phyloP scores from a whole-genome alignment of 2,797 vertebrate genomes.

The Molothrus aeneus region DNA sequence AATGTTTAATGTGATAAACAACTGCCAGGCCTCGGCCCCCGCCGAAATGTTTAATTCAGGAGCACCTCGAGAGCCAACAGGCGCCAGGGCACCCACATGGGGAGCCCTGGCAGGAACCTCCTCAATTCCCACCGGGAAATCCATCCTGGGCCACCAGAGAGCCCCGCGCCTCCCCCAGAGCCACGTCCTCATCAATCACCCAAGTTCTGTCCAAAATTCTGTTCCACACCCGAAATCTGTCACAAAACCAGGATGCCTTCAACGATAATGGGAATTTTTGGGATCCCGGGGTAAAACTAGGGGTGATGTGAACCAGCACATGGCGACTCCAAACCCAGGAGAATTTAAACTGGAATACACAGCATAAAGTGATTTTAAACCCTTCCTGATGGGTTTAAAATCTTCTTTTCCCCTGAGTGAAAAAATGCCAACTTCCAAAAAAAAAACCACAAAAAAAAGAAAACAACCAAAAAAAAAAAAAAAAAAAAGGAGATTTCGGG shows the following conservation, averaged over 20 bases:
- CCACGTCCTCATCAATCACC: not conserved
- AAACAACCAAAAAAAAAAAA: not conserved
- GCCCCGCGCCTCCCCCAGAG: not conserved
- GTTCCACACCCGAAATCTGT: accelerated
- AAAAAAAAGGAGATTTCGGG: not conserved
- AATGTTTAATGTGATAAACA: constrained; percentile 21
- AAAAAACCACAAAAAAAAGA: not conserved
- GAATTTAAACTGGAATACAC: accelerated
- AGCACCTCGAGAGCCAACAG: not conserved
- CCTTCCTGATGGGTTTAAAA: not conserved
- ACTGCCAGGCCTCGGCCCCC: not conserved
- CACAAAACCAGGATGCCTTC: accelerated
- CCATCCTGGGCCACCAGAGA: accelerated
- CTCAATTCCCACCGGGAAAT: accelerated
- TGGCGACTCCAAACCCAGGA: accelerated
- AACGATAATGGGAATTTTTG: accelerated
- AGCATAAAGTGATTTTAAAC: not conserved
- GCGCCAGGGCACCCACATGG: not conserved
- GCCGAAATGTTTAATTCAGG: not conserved
- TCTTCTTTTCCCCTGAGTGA: not conserved
- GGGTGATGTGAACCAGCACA: not conserved
- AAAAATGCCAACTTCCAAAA: not conserved
- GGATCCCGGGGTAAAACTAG: not conserved
- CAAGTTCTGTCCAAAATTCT: not conserved
- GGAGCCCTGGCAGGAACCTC: not conserved